Percentiles rank a stretch among this genome's conserved stretches.
Conservation (phyloP, 1,140 invertebrate genomes). For the Drosophila kohkoa region DNA sequence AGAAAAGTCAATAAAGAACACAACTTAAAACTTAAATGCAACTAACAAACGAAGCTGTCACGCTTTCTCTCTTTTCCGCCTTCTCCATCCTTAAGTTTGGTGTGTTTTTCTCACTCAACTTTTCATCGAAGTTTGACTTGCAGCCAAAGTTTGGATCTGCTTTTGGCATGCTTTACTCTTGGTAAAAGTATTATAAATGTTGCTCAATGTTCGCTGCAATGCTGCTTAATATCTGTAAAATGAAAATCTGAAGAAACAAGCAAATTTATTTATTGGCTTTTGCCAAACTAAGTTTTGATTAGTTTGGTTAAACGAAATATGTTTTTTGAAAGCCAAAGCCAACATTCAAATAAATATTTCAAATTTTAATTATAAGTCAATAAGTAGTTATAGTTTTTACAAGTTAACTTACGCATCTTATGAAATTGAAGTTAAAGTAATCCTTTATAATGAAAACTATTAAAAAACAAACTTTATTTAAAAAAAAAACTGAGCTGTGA, state of each 20-base stretch:
- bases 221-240: constrained; percentile 4
- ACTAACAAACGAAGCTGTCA: constrained; percentile 55
- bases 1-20: constrained; percentile 64
- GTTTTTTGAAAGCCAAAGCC: no score
- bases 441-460: not conserved
- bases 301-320: no score
- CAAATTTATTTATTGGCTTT: constrained; percentile 1
- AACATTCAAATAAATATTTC: no score
- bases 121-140: constrained; percentile 72
- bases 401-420: no score
- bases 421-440: no score
- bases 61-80: not conserved
- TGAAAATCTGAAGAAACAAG: constrained; percentile 9
- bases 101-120: constrained; percentile 67
- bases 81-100: constrained; percentile 23
- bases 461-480: not conserved
- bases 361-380: no score
- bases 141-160: constrained; percentile 54
- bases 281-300: no score
- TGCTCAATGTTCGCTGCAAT: constrained; percentile 22
- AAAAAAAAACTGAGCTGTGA: no score
- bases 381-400: no score
- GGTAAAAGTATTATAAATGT: constrained; percentile 40
- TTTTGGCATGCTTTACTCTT: constrained; percentile 30
- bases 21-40: constrained; percentile 71